Evolutionary conservation across 2,888 invertebrate genomes (phyloP).

Genomic region (Platypus cylindrus): DNA sequence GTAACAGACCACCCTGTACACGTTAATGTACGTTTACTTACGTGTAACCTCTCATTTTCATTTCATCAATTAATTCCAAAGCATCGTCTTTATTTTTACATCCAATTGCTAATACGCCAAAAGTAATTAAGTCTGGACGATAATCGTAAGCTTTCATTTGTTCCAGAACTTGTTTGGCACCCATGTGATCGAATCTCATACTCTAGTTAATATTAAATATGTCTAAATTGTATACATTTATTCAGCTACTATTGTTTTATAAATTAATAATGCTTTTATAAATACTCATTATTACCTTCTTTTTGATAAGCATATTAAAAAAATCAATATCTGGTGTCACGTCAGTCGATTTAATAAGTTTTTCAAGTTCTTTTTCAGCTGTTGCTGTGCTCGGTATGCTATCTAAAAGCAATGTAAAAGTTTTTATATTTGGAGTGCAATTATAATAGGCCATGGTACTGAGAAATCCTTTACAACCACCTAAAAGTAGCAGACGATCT

Average conservation of each 20-base stretch:
- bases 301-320: slow-evolving; percentile 77
- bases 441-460: slow-evolving; percentile 54
- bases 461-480: slow-evolving; percentile 66
- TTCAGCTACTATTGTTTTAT: background rate
- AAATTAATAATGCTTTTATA: no score
- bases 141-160: slow-evolving; percentile 43
- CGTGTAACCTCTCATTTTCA: slow-evolving; percentile 55
- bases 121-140: slow-evolving; percentile 66
- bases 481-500: slow-evolving; percentile 63
- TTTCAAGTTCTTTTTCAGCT: slow-evolving; percentile 52
- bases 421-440: slow-evolving; percentile 64
- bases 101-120: slow-evolving; percentile 70
- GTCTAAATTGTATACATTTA: background rate
- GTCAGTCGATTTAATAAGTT: slow-evolving; percentile 43
- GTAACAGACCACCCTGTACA: no score
- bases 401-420: slow-evolving; percentile 63
- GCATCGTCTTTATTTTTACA: slow-evolving; percentile 55
- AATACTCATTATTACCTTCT: slow-evolving; percentile 43
- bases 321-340: slow-evolving; percentile 67
- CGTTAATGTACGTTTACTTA: no score
- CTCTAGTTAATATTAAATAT: slow-evolving; percentile 28
- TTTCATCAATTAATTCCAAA: slow-evolving; percentile 51
- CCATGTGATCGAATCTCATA: slow-evolving; percentile 52
- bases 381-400: slow-evolving; percentile 51
- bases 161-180: slow-evolving; percentile 49